phyloP scores from a whole-genome alignment of 2,113 vertebrate genomes.

The Neolamprologus cancellatus region DNA sequence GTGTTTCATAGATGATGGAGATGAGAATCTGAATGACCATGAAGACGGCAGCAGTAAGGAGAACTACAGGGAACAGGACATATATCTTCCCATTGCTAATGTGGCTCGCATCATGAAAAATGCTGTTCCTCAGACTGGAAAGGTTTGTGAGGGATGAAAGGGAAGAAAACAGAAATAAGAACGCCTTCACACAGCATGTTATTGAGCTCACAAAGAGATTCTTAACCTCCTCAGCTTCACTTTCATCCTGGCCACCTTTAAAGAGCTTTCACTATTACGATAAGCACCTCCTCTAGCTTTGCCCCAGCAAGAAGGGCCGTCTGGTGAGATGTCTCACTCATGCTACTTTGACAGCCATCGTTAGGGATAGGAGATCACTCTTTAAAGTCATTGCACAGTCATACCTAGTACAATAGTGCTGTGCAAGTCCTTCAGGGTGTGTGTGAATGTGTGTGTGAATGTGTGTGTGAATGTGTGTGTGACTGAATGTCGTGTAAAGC shows the following conservation, averaged over 20 bases:
- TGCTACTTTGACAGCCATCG: background rate
- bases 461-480: rapidly evolving
- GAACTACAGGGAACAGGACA: slow-evolving; percentile 97
- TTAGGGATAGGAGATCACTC: background rate
- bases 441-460: background rate
- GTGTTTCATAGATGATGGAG: slow-evolving; percentile 69
- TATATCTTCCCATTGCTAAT: slow-evolving; percentile 97
- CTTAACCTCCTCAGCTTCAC: background rate
- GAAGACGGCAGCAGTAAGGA: slow-evolving; percentile 94
- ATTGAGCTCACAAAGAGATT: background rate
- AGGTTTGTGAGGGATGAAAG: slow-evolving; percentile 67
- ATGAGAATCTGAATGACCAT: slow-evolving; percentile 91
- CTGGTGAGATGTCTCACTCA: background rate
- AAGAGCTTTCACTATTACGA: background rate
- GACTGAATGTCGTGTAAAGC: rapidly evolving
- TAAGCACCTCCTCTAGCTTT: background rate
- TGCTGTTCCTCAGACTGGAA: slow-evolving; percentile 94
- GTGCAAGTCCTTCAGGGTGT: background rate
- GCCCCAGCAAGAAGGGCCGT: background rate
- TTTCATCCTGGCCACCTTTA: background rate
- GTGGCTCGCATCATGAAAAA: slow-evolving; percentile 99
- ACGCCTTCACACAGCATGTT: background rate
- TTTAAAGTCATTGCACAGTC: background rate
- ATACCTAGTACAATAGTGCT: background rate
- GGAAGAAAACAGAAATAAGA: background rate